Evolutionary conservation across 2,113 vertebrate species (phyloP).

Genomic region (Epinephelus fuscoguttatus): DNA sequence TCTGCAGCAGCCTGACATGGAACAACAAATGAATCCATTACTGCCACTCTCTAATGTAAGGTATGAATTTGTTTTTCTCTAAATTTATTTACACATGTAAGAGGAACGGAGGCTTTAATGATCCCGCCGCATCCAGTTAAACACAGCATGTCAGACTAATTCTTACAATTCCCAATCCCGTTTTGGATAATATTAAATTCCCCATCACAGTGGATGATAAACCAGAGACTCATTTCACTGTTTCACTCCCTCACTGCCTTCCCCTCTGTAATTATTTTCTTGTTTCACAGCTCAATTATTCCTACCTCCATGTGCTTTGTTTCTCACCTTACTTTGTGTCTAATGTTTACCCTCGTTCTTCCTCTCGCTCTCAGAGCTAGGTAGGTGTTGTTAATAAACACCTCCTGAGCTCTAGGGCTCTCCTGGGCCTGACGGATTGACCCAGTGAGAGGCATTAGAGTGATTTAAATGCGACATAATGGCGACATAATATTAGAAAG

Average conservation of each 20-base stretch:
- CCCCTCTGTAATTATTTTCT: conserved; percentile 41
- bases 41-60: not conserved
- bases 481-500: conserved; percentile 28
- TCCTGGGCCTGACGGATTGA: conserved; percentile 51
- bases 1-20: not conserved
- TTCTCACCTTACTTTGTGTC: conserved; percentile 9
- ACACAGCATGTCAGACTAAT: conserved; percentile 30
- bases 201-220: conserved; percentile 38
- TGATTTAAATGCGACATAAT: conserved; percentile 61
- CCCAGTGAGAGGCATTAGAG: conserved; percentile 50
- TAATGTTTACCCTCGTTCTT: not conserved
- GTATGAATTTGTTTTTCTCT: not conserved
- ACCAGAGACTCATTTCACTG: conserved; percentile 51
- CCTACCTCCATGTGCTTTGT: conserved; percentile 2
- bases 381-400: conserved; percentile 58
- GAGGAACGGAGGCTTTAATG: conserved; percentile 8
- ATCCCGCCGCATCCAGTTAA: conserved; percentile 20
- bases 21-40: not conserved
- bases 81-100: conserved; percentile 22
- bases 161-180: conserved; percentile 26
- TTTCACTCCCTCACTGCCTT: conserved; percentile 27
- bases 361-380: not conserved
- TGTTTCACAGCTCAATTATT: conserved; percentile 39
- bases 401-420: conserved; percentile 39
- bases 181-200: conserved; percentile 49